Evolutionary conservation across 2,888 invertebrate genomes (phyloP), one percentile per base, ranked within the genome.

Genomic region (Noctua janthina): DNA sequence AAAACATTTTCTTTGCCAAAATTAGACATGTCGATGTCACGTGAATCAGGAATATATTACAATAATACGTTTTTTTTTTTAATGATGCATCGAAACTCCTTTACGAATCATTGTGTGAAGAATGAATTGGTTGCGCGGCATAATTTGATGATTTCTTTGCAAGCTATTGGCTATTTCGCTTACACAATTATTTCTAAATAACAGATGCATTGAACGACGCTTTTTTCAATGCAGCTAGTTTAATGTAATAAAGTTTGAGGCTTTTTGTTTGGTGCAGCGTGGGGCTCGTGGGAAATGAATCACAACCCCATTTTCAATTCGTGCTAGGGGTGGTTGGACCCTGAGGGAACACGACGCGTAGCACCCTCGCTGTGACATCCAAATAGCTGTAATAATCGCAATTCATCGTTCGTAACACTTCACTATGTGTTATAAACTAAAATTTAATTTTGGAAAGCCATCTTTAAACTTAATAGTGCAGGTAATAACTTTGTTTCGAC

Each of bases 231-330:
- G 89, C 87, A 88, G 82, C 87, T 90, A 91, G 91, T 94, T 90
- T 84, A 91, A 91, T 89, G 91, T 93, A 93, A 93, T 95, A 93
- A 90, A 93, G 94, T 94, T 93, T 90, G 92, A 92, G 93, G 93
- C 93, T 93, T 94, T 92, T 93, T 91, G 94, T 93, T 91, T 91
- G 88, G 91, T 92, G 91, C 90, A 90, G 91, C 92, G 91, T 92
- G 91, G 94, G 93, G 95, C 94, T 94, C 94, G 95, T 96, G 96
- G 95, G 96, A 96, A 96, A 96, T 96, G 96, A 96, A 96, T 96
- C 96, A 96, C 96, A 95, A 96, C 96, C 96, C 96, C 94, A 96
- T 95, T 95, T 96, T 95, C 95, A 95, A 95, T 95, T 95, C 95
- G 88, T 91, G 90, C 91, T 92, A 91, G 94, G 96, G 95, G 94